phyloP scores from a whole-genome alignment of 2,888 invertebrate species.

The Spatulosminthurus flaviceps region DNA sequence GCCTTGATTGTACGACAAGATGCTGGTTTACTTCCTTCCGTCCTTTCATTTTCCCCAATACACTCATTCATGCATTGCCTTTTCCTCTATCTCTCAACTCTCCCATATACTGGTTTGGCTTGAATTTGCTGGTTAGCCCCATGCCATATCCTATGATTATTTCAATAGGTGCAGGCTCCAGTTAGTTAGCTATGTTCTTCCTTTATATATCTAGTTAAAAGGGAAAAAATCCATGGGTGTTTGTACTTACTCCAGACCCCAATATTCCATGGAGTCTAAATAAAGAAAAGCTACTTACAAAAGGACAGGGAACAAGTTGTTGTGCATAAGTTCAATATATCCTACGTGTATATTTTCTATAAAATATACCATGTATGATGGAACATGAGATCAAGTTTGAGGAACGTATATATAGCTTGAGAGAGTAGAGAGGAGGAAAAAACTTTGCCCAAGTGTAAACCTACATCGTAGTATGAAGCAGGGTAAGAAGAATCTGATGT shows the following conservation, averaged over 20 bases:
- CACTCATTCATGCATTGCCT: constrained; percentile 13
- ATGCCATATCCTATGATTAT: background rate
- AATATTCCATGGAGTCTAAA: too few relatives aligned
- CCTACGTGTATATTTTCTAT: too few relatives aligned
- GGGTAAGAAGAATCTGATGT: background rate
- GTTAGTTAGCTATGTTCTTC: too few relatives aligned
- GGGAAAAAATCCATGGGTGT: too few relatives aligned
- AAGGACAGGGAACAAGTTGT: too few relatives aligned
- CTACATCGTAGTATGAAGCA: constrained; percentile 31
- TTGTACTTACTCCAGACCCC: too few relatives aligned
- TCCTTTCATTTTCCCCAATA: constrained; percentile 33
- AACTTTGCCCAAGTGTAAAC: constrained; percentile 28
- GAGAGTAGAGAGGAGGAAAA: constrained; percentile 14
- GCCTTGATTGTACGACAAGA: background rate
- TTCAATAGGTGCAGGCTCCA: constrained; percentile 1
- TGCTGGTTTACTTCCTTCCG: constrained; percentile 37
- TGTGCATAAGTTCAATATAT: too few relatives aligned
- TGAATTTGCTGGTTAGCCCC: constrained; percentile 1
- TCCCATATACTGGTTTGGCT: background rate
- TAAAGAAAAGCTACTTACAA: too few relatives aligned
- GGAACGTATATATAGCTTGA: background rate
- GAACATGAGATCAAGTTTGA: too few relatives aligned
- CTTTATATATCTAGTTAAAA: too few relatives aligned
- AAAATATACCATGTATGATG: too few relatives aligned
- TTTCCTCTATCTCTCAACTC: background rate